Percentiles rank a stretch among this genome's conserved stretches.
Conservation (phyloP, 1,140 invertebrate genomes). For the Heliconius himera region DNA sequence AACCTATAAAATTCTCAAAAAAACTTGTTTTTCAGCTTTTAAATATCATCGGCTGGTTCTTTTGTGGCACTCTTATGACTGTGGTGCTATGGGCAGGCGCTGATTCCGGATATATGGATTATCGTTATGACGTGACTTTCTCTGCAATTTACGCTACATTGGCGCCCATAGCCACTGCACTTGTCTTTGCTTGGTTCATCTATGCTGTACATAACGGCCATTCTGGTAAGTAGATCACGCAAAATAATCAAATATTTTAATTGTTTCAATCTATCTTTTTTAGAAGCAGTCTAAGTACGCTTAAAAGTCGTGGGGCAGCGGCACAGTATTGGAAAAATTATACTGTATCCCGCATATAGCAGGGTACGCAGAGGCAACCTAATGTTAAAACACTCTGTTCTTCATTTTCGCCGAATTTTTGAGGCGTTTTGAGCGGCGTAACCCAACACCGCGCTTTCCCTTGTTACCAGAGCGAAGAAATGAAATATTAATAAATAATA, state of each 20-base stretch:
- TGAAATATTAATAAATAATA: too few relatives aligned
- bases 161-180: conserved; percentile 83
- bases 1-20: too few relatives aligned
- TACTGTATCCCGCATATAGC: too few relatives aligned
- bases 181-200: conserved; percentile 85
- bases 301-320: too few relatives aligned
- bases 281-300: too few relatives aligned
- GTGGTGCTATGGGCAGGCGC: conserved; percentile 84
- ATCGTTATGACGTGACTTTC: conserved; percentile 83
- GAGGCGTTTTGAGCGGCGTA: too few relatives aligned
- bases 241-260: background rate
- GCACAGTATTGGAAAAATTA: too few relatives aligned
- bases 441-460: too few relatives aligned
- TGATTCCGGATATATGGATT: conserved; percentile 82
- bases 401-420: too few relatives aligned
- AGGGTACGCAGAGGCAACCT: too few relatives aligned
- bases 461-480: too few relatives aligned
- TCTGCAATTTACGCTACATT: conserved; percentile 85
- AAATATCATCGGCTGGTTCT: conserved; percentile 81
- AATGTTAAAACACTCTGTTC: too few relatives aligned
- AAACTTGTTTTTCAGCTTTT: conserved; percentile 67
- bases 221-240: conserved; percentile 74
- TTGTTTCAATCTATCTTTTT: background rate
- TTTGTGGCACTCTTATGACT: conserved; percentile 75
- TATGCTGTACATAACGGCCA: conserved; percentile 84